Conservation (phyloP, 1,140 invertebrate species). For the Drusus annulatus region DNA sequence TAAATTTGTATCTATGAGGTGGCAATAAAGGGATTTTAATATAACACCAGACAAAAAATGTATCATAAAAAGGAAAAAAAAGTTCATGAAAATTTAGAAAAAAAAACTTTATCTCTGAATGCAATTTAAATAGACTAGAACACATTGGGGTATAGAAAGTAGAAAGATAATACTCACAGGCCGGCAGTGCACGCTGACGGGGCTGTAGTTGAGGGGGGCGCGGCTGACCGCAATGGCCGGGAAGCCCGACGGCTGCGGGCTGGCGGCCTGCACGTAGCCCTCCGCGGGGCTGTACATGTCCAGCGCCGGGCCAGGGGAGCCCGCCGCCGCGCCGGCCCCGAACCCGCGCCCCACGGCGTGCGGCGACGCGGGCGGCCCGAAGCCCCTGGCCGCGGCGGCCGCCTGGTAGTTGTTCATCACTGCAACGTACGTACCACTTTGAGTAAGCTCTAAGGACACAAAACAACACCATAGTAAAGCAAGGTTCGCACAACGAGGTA, state of each 20-base stretch:
- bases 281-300: conserved; percentile 91
- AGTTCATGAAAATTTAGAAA: no score
- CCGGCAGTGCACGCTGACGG: conserved; percentile 76
- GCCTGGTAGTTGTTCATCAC: conserved; percentile 97
- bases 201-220: conserved; percentile 90
- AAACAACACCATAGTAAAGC: conserved; percentile 31
- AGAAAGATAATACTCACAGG: conserved; percentile 45
- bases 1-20: no score
- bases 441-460: conserved; percentile 40
- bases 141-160: no score
- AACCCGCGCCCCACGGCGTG: conserved; percentile 83
- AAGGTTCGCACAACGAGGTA: neutral
- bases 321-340: conserved; percentile 88
- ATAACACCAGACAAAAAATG: no score
- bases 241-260: conserved; percentile 92
- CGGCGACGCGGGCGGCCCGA: conserved; percentile 70
- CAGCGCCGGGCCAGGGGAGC: conserved; percentile 88
- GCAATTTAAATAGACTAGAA: no score
- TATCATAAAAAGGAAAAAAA: no score
- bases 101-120: no score
- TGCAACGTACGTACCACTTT: conserved; percentile 67
- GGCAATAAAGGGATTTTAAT: no score
- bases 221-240: conserved; percentile 91
- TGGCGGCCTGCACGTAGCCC: conserved; percentile 93
- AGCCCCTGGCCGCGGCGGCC: conserved; percentile 78